These are phyloP conservation scores for Xenopus petersii DNA, from an alignment of 2,797 vertebrate species.

Conservation along the genomic window DNA sequence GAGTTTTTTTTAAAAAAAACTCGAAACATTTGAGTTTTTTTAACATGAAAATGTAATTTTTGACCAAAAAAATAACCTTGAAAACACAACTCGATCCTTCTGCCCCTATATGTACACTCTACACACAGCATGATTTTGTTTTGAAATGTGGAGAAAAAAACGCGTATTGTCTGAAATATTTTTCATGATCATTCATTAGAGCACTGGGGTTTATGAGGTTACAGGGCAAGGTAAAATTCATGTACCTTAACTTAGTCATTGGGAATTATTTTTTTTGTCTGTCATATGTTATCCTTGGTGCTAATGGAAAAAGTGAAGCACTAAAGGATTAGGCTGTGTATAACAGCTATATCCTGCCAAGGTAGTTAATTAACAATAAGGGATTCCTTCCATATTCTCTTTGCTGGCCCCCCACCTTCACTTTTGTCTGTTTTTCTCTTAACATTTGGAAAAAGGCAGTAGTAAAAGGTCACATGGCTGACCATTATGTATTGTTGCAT, in stretches of 20 bases:
- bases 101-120: no score
- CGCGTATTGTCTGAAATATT: background rate
- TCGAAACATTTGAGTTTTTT: no score
- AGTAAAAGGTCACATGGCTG: constrained; percentile 56
- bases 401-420: constrained; percentile 40
- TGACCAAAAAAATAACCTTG: no score
- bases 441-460: constrained; percentile 58
- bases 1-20: no score
- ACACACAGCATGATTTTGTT: no score
- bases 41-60: no score
- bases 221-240: background rate
- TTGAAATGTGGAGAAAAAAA: no score
- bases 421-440: constrained; percentile 57
- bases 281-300: constrained; percentile 27
- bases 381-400: constrained; percentile 59
- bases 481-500: constrained; percentile 61
- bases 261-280: background rate
- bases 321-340: constrained; percentile 45
- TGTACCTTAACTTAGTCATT: background rate
- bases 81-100: no score
- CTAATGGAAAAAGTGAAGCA: constrained; percentile 44
- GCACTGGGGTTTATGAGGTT: background rate
- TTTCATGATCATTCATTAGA: background rate
- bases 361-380: constrained; percentile 61
- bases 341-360: constrained; percentile 55